Evolutionary conservation across 1,140 invertebrate species (phyloP), one percentile per base, ranked within the genome.

Genomic region (Brachionus rotundiformis): DNA sequence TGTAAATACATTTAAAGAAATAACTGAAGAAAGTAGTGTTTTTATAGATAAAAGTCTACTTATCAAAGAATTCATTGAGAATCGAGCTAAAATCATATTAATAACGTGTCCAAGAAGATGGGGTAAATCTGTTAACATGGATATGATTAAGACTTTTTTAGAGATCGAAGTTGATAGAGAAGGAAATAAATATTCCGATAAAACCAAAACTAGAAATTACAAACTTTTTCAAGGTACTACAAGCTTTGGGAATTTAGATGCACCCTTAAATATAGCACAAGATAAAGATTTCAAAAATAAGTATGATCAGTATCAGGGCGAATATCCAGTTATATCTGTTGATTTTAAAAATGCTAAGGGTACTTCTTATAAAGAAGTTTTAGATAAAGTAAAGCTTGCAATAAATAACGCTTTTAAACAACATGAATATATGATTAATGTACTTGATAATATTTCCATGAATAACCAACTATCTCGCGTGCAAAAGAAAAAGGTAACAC

Each of bases 161-260:
- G 65, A 71, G 27, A 71, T 71, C 16, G 65, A 71, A 71, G 27
- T 71, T 71, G 65, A 71, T 71, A 16, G 27, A 33, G 27, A 71
- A 25, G 65, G 65, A 29, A 71, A 71, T 25, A 71, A 71, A 71
- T 71, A 71, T 71, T 25, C 65, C 10, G 65, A 71, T 41, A 71
- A 71, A 71, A 71, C 65, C 16, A 71, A 19, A 71, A 71, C 65
- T 71, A 71, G 65, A 19, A 71, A 71, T 71, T 71, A 71, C 27
- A 23, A 71, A 25, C 16, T 71, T 1, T 71, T 71, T 25, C 27
- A 25, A 41, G 65, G 65, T 71, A 71, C n/a, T 8, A 13, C 65
- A 71, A 71, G 1, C 16, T 2, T 29, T 7, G 31, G 16, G 6
- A 36, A 29, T 71, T 29, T 71, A 71, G 65, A 71, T 8, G 16